These are phyloP conservation scores for Microctonus aethiopoides DNA, from an alignment of 2,888 invertebrate genomes.

Conservation along the genomic window DNA sequence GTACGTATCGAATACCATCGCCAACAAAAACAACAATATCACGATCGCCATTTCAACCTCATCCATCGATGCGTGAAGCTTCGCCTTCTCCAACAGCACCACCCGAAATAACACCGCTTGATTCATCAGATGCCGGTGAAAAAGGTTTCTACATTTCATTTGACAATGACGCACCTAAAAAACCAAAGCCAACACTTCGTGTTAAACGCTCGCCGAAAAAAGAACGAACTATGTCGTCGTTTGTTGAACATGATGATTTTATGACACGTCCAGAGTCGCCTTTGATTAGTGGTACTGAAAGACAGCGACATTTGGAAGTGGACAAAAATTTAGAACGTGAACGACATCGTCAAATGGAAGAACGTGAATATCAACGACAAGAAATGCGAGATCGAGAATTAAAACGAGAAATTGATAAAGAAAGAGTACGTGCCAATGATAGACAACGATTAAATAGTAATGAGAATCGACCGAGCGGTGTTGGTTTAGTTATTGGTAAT, in stretches of 20 bases:
- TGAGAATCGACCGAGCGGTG: conserved; percentile 53
- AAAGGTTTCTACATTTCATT: conserved; percentile 95
- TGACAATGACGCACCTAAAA: conserved; percentile 87
- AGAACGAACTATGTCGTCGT: conserved; percentile 59
- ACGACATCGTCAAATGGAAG: conserved; percentile 60
- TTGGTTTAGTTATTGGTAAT: conserved; percentile 76
- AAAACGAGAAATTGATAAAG: conserved; percentile 65
- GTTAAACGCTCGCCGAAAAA: conserved; percentile 84
- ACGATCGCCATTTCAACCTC: conserved; percentile 78
- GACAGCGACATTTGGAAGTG: conserved; percentile 68
- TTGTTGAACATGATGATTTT: conserved; percentile 59
- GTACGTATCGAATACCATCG: conserved; percentile 90
- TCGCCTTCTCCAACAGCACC: conserved; percentile 67
- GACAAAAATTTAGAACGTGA: conserved; percentile 65
- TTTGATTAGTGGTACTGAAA: conserved; percentile 49
- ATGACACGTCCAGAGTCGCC: conserved; percentile 55
- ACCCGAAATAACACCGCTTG: conserved; percentile 66
- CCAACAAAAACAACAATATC: conserved; percentile 82
- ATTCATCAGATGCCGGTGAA: conserved; percentile 70
- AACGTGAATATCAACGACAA: conserved; percentile 61
- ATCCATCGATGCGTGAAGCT: conserved; percentile 57
- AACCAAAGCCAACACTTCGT: conserved; percentile 87
- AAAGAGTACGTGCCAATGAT: conserved; percentile 58
- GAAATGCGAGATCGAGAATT: conserved; percentile 59
- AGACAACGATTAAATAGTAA: conserved; percentile 54